Evolutionary conservation across 2,797 vertebrate species (phyloP).

Genomic region (Myioborus melanocephalus): DNA sequence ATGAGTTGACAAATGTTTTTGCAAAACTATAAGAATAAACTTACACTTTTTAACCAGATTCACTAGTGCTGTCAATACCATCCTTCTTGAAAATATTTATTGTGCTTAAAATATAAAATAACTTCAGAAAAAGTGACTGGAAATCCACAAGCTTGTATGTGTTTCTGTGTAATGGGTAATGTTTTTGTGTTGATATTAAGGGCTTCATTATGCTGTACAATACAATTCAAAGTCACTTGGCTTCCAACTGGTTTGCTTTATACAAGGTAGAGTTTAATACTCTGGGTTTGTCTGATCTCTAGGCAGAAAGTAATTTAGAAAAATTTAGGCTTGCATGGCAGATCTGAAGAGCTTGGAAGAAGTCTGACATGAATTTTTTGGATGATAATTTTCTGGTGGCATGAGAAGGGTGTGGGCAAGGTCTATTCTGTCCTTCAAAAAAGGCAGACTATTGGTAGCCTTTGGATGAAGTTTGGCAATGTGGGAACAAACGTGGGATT

Average conservation of each 20-base stretch:
- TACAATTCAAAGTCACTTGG: background rate
- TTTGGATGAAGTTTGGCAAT: background rate
- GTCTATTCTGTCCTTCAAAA: background rate
- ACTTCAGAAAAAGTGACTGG: background rate
- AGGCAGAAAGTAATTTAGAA: background rate
- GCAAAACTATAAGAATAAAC: background rate
- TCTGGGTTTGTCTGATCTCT: background rate
- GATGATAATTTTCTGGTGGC: background rate
- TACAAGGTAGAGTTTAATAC: background rate
- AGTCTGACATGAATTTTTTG: background rate
- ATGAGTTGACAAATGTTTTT: background rate
- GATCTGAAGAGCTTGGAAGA: background rate
- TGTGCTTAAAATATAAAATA: background rate
- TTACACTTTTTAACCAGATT: accelerated
- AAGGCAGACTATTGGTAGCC: background rate
- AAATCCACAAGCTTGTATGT: background rate
- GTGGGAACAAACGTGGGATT: background rate
- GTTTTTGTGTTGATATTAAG: background rate
- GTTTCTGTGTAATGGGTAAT: background rate
- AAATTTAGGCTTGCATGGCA: background rate
- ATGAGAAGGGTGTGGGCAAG: background rate
- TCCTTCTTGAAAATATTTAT: background rate
- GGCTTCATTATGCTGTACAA: background rate
- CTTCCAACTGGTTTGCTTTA: background rate
- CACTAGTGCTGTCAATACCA: background rate